Percentiles rank a stretch among this genome's conserved stretches.
phyloP scores from a whole-genome alignment of 2,113 vertebrate species.

The Salvator merianae region DNA sequence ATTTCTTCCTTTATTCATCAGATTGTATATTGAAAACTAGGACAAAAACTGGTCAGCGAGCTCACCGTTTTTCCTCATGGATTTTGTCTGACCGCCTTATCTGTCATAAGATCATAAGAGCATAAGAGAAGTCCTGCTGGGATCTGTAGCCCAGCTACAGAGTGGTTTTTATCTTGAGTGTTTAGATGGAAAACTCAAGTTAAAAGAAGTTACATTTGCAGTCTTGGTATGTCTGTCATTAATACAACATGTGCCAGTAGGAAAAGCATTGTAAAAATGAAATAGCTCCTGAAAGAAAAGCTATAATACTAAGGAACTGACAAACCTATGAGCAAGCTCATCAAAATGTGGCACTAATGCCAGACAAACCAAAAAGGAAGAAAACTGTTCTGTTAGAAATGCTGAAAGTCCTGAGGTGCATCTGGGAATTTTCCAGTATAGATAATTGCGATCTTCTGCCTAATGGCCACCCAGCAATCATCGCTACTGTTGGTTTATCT shows the following conservation, averaged over 20 bases:
- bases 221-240: neutral
- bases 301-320: neutral
- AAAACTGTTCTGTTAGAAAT: neutral
- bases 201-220: neutral
- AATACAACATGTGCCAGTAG: neutral
- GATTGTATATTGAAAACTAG: neutral
- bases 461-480: neutral
- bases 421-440: conserved; percentile 11
- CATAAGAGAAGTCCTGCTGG: no score
- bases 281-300: conserved; percentile 13
- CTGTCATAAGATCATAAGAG: neutral
- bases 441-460: neutral
- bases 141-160: neutral
- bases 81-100: neutral
- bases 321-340: neutral
- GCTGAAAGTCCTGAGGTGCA: neutral
- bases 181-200: neutral
- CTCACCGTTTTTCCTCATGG: neutral
- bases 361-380: neutral
- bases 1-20: neutral
- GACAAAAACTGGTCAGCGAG: neutral
- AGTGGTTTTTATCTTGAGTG: neutral
- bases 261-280: neutral
- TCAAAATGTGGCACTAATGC: neutral
- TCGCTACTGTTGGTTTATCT: neutral